Percentiles rank a stretch among this genome's conserved stretches.
These are phyloP conservation scores for Dryadula phaetusa DNA, from an alignment of 2,888 invertebrate species.

Conservation along the genomic window DNA sequence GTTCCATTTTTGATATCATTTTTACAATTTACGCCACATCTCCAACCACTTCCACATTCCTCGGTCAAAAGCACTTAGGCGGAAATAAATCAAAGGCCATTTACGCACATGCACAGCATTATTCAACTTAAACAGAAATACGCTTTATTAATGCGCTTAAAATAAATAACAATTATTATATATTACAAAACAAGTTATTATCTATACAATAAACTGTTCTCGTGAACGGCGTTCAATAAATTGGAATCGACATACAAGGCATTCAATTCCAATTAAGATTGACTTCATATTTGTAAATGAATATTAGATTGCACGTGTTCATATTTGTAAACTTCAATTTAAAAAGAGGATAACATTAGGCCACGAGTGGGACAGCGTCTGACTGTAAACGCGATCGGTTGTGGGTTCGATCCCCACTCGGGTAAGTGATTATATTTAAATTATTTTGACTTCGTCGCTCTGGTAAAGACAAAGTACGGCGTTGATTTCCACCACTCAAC, in stretches of 20 bases:
- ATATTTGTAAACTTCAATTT: too few relatives aligned
- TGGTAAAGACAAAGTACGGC: too few relatives aligned
- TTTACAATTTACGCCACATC: conserved; percentile 25
- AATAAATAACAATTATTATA: conserved; percentile 3
- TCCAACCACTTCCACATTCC: conserved; percentile 43
- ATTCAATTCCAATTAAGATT: conserved; percentile 4
- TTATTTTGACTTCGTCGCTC: too few relatives aligned
- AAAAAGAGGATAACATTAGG: too few relatives aligned
- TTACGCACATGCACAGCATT: conserved; percentile 36
- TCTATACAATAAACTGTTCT: background rate
- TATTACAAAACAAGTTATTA: background rate
- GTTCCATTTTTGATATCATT: conserved; percentile 22
- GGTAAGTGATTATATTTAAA: too few relatives aligned
- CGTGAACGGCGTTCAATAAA: background rate
- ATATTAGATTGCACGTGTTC: conserved; percentile 13
- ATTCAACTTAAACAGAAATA: conserved; percentile 6
- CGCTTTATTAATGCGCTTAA: background rate
- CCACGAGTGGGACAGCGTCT: too few relatives aligned
- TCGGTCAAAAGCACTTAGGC: conserved; percentile 39
- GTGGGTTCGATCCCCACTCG: too few relatives aligned
- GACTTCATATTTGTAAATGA: background rate
- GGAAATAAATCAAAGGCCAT: conserved; percentile 40
- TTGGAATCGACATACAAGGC: conserved; percentile 1
- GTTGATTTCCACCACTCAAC: too few relatives aligned
- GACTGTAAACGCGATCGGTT: too few relatives aligned